Evolutionary conservation across 2,888 invertebrate species (phyloP).

Genomic region (Malachius bipustulatus): DNA sequence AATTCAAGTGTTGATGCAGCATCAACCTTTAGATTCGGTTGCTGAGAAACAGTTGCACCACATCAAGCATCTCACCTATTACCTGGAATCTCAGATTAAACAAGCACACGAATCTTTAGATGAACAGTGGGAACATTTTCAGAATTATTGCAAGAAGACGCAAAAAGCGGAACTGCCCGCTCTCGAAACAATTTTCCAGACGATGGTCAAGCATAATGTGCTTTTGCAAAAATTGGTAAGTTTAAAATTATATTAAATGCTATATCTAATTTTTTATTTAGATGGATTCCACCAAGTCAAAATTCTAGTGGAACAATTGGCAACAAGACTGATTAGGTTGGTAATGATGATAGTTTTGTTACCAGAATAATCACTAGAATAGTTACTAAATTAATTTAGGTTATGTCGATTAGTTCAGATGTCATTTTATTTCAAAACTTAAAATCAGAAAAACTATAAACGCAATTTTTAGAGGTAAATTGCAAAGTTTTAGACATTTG

Average conservation of each 20-base stretch:
- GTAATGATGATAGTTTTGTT: too few relatives aligned
- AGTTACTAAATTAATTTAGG: too few relatives aligned
- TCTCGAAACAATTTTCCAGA: slow-evolving; percentile 67
- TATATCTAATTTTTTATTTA: background rate
- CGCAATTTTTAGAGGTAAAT: too few relatives aligned
- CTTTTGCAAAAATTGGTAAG: slow-evolving; percentile 45
- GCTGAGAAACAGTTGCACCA: slow-evolving; percentile 55
- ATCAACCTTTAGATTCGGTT: slow-evolving; percentile 49
- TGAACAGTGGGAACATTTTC: slow-evolving; percentile 60
- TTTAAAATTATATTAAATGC: too few relatives aligned
- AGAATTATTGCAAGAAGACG: slow-evolving; percentile 40
- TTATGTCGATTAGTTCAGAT: too few relatives aligned
- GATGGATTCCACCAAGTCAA: too few relatives aligned
- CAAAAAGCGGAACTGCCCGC: slow-evolving; percentile 52
- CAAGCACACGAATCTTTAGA: slow-evolving; percentile 63
- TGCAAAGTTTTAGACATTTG: too few relatives aligned
- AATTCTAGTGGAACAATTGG: too few relatives aligned
- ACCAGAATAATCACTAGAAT: too few relatives aligned
- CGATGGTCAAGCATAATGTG: slow-evolving; percentile 62
- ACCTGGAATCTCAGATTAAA: slow-evolving; percentile 62
- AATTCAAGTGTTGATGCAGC: slow-evolving; percentile 27
- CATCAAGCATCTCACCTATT: slow-evolving; percentile 55
- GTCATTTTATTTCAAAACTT: too few relatives aligned
- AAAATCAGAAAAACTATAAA: too few relatives aligned
- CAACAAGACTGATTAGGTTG: too few relatives aligned